These are phyloP conservation scores for Holothuria glaberrima DNA, from an alignment of 35 echinoderm and acorn worm species.

Conservation along the genomic window DNA sequence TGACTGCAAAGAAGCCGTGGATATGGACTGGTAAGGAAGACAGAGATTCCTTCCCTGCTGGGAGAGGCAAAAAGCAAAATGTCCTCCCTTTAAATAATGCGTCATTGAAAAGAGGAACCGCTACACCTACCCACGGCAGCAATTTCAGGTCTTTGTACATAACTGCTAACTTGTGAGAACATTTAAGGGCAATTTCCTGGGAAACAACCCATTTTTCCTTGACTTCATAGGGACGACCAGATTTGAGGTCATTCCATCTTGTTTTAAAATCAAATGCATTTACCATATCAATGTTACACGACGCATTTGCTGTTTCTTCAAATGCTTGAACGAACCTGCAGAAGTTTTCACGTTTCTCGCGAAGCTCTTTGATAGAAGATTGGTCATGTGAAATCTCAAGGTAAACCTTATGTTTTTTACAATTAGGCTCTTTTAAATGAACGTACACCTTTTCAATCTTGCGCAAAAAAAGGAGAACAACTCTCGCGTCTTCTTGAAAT, in stretches of 20 bases:
- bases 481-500: slow-evolving; percentile 25
- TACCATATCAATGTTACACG: not conserved
- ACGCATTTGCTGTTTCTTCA: not conserved
- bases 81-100: slow-evolving; percentile 49
- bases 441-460: slow-evolving; percentile 16
- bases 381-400: not conserved
- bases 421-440: not conserved
- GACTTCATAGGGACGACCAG: not conserved
- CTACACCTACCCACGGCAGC: slow-evolving; percentile 53
- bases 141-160: slow-evolving; percentile 29
- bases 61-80: slow-evolving; percentile 91
- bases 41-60: slow-evolving; percentile 54
- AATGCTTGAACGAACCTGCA: not conserved
- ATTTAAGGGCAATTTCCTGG: not conserved
- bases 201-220: slow-evolving; percentile 24
- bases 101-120: not conserved
- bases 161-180: not conserved
- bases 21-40: slow-evolving; percentile 88
- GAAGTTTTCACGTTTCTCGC: not conserved
- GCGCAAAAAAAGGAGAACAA: slow-evolving; percentile 35
- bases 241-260: not conserved
- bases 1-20: slow-evolving; percentile 85
- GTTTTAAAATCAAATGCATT: not conserved
- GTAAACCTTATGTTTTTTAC: not conserved
- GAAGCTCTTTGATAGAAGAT: not conserved